Conservation (phyloP, 2,797 vertebrate species). For the Sebastes trivittatus region DNA sequence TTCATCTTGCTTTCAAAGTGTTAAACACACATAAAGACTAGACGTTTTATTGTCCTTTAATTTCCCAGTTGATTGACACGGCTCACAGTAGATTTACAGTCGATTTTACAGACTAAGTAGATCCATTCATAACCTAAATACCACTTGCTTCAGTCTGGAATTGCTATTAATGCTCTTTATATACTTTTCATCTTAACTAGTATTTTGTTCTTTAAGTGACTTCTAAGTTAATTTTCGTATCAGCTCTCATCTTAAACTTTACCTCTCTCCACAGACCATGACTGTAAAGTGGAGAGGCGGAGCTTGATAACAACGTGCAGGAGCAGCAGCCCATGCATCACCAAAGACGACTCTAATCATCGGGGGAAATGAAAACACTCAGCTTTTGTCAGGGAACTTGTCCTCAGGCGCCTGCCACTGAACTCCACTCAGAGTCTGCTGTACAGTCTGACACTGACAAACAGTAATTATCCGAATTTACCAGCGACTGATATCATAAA, state of each 20-base stretch:
- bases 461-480: constrained; percentile 39
- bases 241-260: constrained; percentile 12
- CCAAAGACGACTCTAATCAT: constrained; percentile 87
- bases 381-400: constrained; percentile 39
- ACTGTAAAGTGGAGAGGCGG: constrained; percentile 85
- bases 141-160: not conserved
- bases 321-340: constrained; percentile 84
- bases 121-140: not conserved
- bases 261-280: constrained; percentile 83
- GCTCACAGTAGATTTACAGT: not conserved
- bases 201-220: not conserved
- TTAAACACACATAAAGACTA: not conserved
- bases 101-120: not conserved
- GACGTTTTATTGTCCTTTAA: not conserved
- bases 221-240: not conserved
- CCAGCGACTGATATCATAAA: constrained; percentile 10
- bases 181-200: not conserved
- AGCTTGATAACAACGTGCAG: constrained; percentile 73
- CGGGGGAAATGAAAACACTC: constrained; percentile 71
- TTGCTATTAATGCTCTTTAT: not conserved
- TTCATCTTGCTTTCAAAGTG: not conserved
- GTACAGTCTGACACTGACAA: not conserved
- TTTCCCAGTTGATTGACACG: not conserved
- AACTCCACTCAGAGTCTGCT: constrained; percentile 39
- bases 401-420: constrained; percentile 42